Evolutionary conservation across 2,888 invertebrate species (phyloP).

Genomic region (Schizaphis graminum): DNA sequence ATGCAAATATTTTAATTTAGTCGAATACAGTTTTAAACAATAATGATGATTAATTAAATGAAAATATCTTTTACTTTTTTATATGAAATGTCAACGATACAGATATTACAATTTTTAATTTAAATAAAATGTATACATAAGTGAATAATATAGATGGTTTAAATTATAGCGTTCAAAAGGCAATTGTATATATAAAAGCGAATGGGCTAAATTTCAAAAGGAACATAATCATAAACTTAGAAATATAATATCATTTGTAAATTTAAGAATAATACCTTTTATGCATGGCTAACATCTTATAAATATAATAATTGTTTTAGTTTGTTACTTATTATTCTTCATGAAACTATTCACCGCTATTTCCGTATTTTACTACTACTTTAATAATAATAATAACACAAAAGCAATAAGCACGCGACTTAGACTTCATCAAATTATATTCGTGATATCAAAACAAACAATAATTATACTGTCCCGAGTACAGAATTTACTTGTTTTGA

Average conservation of each 20-base stretch:
- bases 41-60: background rate
- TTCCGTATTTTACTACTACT: background rate
- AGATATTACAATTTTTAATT: background rate
- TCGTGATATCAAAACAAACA: background rate
- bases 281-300: background rate
- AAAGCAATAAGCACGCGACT: slow-evolving; percentile 8
- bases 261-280: slow-evolving; percentile 2
- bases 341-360: background rate
- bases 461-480: background rate
- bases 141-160: background rate
- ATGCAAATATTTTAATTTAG: background rate
- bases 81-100: background rate
- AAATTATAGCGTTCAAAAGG: background rate
- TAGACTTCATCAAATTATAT: background rate
- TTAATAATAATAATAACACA: background rate
- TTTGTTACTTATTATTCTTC: background rate
- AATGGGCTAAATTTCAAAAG: background rate
- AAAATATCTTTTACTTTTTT: background rate
- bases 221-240: background rate
- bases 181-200: background rate
- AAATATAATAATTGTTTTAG: background rate
- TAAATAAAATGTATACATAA: background rate
- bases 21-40: background rate
- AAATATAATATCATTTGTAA: background rate
- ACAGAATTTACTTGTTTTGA: background rate